Evolutionary conservation across 2,888 invertebrate species (phyloP).

Genomic region (Synanthedon myopaeformis): DNA sequence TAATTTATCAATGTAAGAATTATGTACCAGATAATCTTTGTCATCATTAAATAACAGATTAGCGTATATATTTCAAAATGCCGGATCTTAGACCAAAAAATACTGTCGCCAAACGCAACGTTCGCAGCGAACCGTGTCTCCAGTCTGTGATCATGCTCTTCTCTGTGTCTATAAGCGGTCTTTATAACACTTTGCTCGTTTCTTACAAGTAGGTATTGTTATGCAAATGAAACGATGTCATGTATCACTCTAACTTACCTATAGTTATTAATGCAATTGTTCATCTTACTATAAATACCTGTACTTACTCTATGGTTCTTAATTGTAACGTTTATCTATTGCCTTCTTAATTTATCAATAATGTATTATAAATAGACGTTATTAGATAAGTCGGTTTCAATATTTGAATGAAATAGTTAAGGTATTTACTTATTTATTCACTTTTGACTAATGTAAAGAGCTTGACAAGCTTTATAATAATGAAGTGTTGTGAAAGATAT

Average conservation of each 20-base stretch:
- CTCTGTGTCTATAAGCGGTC: conserved; percentile 25
- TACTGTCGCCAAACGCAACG: too few relatives aligned
- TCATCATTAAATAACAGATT: too few relatives aligned
- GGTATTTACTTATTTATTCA: conserved; percentile 25
- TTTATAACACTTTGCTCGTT: conserved; percentile 59
- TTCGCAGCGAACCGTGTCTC: not conserved
- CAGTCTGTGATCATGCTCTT: not conserved
- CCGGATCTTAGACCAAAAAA: too few relatives aligned
- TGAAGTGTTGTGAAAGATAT: conserved; percentile 68
- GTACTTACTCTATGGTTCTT: conserved; percentile 14
- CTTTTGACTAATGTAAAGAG: conserved; percentile 58
- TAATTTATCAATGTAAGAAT: too few relatives aligned
- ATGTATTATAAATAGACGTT: conserved; percentile 16
- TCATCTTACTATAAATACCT: conserved; percentile 19
- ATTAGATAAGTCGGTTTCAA: conserved; percentile 33
- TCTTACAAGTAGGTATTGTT: conserved; percentile 23
- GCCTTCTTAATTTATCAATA: conserved; percentile 41
- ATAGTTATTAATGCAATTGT: conserved; percentile 16
- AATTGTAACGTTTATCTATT: conserved; percentile 30
- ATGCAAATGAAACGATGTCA: conserved; percentile 29
- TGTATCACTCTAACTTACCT: conserved; percentile 24
- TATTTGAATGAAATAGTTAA: conserved; percentile 34
- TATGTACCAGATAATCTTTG: too few relatives aligned
- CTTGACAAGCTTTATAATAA: conserved; percentile 67
- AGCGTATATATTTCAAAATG: too few relatives aligned